Percentiles rank a stretch among this genome's conserved stretches.
Conservation (phyloP, 2,797 vertebrate genomes). For the Coendou prehensilis region DNA sequence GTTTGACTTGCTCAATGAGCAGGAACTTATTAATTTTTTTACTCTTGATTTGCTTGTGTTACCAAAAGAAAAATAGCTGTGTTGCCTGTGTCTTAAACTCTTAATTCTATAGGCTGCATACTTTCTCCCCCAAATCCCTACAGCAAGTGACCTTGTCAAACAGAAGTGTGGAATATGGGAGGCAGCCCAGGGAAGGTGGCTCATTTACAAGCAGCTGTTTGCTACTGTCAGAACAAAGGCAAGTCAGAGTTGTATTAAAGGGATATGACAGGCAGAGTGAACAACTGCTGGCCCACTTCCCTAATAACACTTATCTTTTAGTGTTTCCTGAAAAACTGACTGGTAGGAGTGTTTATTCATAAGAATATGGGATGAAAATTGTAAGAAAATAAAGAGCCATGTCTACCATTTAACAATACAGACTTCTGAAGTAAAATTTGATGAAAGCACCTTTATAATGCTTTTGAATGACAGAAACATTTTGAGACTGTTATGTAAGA, state of each 20-base stretch:
- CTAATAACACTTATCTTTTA: constrained; percentile 85
- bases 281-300: constrained; percentile 88
- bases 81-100: constrained; percentile 91
- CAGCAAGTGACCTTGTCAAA: constrained; percentile 95
- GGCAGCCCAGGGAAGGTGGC: constrained; percentile 90
- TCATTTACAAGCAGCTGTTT: constrained; percentile 98
- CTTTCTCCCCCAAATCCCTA: constrained; percentile 93
- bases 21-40: constrained; percentile 86
- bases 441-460: not conserved
- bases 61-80: constrained; percentile 88
- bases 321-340: constrained; percentile 83
- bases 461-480: not conserved
- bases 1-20: constrained; percentile 87
- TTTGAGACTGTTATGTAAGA: not conserved
- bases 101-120: constrained; percentile 92
- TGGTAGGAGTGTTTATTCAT: constrained; percentile 79
- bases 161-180: constrained; percentile 93
- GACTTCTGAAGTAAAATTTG: constrained; percentile 57
- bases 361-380: constrained; percentile 75
- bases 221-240: constrained; percentile 93
- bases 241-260: constrained; percentile 93
- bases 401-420: constrained; percentile 74
- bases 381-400: constrained; percentile 58
- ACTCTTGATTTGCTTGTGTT: constrained; percentile 88
- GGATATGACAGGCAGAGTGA: constrained; percentile 93